Percentiles rank a stretch among this genome's conserved stretches.
Conservation (phyloP, 1,140 invertebrate species). For the Lasaia peninsularis region DNA sequence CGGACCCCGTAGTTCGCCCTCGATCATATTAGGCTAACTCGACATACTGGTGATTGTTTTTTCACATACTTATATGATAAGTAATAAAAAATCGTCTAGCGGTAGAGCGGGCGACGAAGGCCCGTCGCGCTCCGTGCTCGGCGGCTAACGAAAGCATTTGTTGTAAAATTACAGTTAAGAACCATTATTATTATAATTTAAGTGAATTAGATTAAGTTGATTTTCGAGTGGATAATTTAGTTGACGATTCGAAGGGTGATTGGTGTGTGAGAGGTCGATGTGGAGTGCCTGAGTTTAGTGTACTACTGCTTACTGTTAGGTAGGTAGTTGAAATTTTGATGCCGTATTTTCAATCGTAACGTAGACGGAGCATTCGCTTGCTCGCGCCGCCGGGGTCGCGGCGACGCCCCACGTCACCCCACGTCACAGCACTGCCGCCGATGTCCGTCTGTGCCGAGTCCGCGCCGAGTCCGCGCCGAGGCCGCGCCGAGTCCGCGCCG, state of each 20-base stretch:
- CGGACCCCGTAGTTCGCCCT: constrained; percentile 30
- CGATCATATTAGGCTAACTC: constrained; percentile 43
- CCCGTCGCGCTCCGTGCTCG: constrained; percentile 52
- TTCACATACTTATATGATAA: constrained; percentile 67
- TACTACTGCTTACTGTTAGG: constrained; percentile 76
- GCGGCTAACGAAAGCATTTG: constrained; percentile 73
- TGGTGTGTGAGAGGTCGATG: constrained; percentile 70
- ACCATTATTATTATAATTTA: constrained; percentile 72
- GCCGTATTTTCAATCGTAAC: constrained; percentile 71
- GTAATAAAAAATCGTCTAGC: constrained; percentile 55
- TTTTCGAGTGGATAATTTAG: constrained; percentile 73
- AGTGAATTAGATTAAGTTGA: constrained; percentile 75
- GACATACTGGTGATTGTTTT: constrained; percentile 60
- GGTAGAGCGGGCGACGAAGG: constrained; percentile 40
- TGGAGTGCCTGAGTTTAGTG: constrained; percentile 73
- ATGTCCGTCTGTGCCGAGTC: constrained; percentile 17
- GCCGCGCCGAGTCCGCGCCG: constrained; percentile 21
- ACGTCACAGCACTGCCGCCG: constrained; percentile 20
- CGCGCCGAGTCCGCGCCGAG: constrained; percentile 19
- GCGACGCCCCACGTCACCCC: not conserved
- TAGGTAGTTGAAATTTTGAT: constrained; percentile 76
- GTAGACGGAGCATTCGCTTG: constrained; percentile 64
- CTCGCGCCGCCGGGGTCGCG: constrained; percentile 29
- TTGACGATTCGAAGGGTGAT: constrained; percentile 65
- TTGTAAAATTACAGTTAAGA: constrained; percentile 73